A percentile compares a stretch with the other conserved stretches of the same genome.
Evolutionary conservation across 1,140 invertebrate genomes (phyloP).

Genomic region (Pseudomyrmex sp.): DNA sequence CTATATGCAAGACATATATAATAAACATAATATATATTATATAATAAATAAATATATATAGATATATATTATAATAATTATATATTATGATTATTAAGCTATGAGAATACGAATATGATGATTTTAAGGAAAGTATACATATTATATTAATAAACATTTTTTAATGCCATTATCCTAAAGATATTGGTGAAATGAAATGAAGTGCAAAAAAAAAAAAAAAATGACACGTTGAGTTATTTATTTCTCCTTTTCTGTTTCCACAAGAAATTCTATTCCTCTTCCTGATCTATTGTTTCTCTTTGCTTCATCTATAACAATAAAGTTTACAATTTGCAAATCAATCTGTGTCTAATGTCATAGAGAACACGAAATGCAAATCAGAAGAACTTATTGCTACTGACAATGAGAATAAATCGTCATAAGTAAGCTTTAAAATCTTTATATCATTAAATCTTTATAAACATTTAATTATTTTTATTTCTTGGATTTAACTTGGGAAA

Average conservation of each 20-base stretch:
- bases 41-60: conserved; percentile 70
- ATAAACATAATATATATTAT: conserved; percentile 78
- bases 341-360: background rate
- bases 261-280: background rate
- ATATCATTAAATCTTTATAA: background rate
- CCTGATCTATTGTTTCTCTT: background rate
- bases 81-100: conserved; percentile 83
- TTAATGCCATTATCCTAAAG: conserved; percentile 83
- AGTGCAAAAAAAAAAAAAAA: conserved; percentile 66
- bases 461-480: conserved; percentile 33
- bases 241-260: background rate
- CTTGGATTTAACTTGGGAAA: conserved; percentile 57
- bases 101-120: conserved; percentile 84
- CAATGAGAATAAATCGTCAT: too few relatives aligned
- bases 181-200: conserved; percentile 83
- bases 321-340: background rate
- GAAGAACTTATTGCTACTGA: background rate
- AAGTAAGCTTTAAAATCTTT: conserved; percentile 44
- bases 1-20: conserved; percentile 76
- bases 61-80: conserved; percentile 80
- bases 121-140: conserved; percentile 85
- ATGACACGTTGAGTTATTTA: conserved; percentile 38
- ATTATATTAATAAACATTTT: conserved; percentile 85
- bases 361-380: background rate
- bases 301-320: background rate